Evolutionary conservation across 2,888 invertebrate species (phyloP).

Genomic region (Dicyrtoma fusca): DNA sequence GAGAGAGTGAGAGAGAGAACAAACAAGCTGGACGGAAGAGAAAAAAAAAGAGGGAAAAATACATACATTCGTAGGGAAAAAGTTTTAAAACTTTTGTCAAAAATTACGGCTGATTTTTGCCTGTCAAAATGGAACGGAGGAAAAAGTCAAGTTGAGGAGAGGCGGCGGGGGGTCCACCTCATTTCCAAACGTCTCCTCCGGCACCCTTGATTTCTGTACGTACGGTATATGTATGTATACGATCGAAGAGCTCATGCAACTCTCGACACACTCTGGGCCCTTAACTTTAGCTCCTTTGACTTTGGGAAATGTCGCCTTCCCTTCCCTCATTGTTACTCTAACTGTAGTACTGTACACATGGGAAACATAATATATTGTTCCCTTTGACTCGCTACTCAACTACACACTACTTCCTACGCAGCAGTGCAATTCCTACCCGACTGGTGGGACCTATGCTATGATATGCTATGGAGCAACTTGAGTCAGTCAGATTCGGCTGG

Average conservation of each 20-base stretch:
- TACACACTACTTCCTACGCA: no score
- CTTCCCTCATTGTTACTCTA: neutral
- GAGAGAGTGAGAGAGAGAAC: neutral
- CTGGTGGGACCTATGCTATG: no score
- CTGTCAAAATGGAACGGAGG: neutral
- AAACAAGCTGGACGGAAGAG: neutral
- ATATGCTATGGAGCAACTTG: neutral
- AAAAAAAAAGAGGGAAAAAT: neutral
- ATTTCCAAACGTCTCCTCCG: neutral
- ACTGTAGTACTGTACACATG: neutral
- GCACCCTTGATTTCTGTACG: slow-evolving; percentile 19
- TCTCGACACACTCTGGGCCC: no score
- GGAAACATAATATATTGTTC: slow-evolving; percentile 16
- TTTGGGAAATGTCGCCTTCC: neutral
- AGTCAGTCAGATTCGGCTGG: neutral
- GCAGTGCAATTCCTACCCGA: no score
- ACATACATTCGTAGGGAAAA: neutral
- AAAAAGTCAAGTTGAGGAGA: neutral
- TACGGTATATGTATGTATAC: neutral
- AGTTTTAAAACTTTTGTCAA: neutral
- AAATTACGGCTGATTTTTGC: slow-evolving; percentile 3
- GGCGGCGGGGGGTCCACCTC: slow-evolving; percentile 6
- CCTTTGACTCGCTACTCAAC: no score
- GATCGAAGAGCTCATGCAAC: no score
- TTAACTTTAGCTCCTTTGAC: no score